Percentiles rank a stretch among this genome's conserved stretches.
Evolutionary conservation across 2,888 invertebrate genomes (phyloP).

Genomic region (Lagria hirta): DNA sequence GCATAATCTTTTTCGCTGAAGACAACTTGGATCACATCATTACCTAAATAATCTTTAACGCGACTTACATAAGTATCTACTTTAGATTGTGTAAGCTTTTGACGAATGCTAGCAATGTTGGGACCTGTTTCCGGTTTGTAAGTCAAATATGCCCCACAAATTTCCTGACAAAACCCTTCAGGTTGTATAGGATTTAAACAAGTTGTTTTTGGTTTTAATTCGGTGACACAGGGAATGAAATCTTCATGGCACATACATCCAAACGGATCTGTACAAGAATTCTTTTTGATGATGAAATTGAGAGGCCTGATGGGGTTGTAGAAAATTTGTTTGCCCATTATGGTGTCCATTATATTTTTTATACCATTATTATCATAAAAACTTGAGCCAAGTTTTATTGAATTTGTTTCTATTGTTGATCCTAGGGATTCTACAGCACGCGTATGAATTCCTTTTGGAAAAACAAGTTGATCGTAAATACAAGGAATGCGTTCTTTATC

Average conservation of each 20-base stretch:
- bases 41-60: slow-evolving; percentile 25
- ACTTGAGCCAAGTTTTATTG: slow-evolving; percentile 5
- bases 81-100: slow-evolving; percentile 27
- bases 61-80: slow-evolving; percentile 38
- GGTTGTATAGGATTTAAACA: slow-evolving; percentile 21
- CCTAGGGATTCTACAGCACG: neutral
- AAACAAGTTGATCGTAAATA: slow-evolving; percentile 53
- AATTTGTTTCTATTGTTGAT: neutral
- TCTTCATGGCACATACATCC: slow-evolving; percentile 11
- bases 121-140: slow-evolving; percentile 28
- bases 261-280: slow-evolving; percentile 6
- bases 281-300: slow-evolving; percentile 1
- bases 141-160: slow-evolving; percentile 32
- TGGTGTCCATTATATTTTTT: neutral
- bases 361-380: neutral
- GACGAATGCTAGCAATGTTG: slow-evolving; percentile 26
- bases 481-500: slow-evolving; percentile 58
- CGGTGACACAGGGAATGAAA: slow-evolving; percentile 1
- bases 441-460: slow-evolving; percentile 40
- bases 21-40: slow-evolving; percentile 36
- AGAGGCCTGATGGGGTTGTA: slow-evolving; percentile 4
- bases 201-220: neutral
- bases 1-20: slow-evolving; percentile 41
- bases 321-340: slow-evolving; percentile 1
- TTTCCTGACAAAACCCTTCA: slow-evolving; percentile 21